These are phyloP conservation scores for Latrodectus geometricus DNA, from an alignment of 1,140 invertebrate genomes.

Conservation along the genomic window DNA sequence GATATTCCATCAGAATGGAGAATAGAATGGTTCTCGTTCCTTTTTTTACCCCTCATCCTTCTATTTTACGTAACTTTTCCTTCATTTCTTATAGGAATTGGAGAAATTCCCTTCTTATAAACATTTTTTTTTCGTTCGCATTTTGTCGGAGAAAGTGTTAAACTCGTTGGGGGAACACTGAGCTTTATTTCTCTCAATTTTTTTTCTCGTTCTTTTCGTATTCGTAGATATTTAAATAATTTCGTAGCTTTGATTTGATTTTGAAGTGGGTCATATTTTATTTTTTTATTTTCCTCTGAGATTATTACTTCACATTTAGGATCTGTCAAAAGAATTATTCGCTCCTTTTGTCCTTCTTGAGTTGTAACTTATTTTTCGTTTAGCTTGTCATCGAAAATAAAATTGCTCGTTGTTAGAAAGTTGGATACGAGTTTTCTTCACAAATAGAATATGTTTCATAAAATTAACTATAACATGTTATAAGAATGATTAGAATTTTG, in stretches of 20 bases:
- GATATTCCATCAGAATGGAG: no score
- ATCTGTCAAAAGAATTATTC: no score
- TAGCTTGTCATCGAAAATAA: no score
- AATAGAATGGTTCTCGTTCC: no score
- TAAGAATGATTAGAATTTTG: no score
- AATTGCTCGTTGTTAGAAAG: no score
- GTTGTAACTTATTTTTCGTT: no score
- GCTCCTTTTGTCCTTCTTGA: no score
- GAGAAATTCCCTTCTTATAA: background rate
- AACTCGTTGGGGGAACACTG: background rate
- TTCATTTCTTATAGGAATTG: background rate
- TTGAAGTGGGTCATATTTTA: background rate
- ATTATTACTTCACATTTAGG: no score
- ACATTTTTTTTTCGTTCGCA: background rate
- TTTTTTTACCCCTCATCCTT: background rate
- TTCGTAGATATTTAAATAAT: background rate
- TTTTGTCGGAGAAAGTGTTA: background rate
- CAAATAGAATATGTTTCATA: no score
- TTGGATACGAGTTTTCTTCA: no score
- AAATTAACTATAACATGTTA: no score
- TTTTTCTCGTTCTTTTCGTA: background rate
- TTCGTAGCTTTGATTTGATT: background rate
- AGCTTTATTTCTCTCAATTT: background rate
- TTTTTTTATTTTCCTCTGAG: background rate
- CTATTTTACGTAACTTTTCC: background rate